Evolutionary conservation across 1,140 invertebrate species (phyloP), one percentile per base, ranked within the genome.

Genomic region (Orussus abietinus): DNA sequence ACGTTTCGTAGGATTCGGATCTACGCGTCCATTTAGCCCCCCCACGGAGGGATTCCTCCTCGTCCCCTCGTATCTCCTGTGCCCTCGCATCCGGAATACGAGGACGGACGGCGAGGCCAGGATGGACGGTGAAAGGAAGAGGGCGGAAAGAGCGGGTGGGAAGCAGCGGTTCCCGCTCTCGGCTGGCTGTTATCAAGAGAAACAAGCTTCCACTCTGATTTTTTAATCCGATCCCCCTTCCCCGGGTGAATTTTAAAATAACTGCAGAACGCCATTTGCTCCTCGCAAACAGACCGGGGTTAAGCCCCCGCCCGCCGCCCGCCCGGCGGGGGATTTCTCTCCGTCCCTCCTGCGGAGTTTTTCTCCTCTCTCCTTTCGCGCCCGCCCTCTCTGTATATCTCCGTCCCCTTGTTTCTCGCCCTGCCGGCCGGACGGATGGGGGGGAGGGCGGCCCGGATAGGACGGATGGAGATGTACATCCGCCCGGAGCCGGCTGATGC

Each of bases 191-290:
- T 74, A 74, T 74, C 72, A 70, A 66, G 69, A 72, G 69, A 70
- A 74, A 74, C 70, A 73, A 74, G 69, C 70, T 70, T 71, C 64
- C 69, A 72, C 68, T 73, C 68, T 71, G 70, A 74, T 73, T 74
- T 74, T 73, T 73, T 72, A 73, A 73, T 74, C 70, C 70, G 64
- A 67, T 69, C 63, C 59, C 51, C 49, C 26, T 47, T 42, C 57
- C 49, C 38, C 44, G 17, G 49, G 52, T 66, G 68, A 73, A 71
- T 73, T 72, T 71, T 70, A 71, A 73, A 73, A 73, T 73, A 73
- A 72, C 70, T 73, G 70, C 68, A 65, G 66, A 70, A 72, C 66
- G 66, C 70, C 71, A 74, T 74, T 74, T 72, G 68, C 69, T 60
- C 57, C 61, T 66, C 59, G 60, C 66, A 69, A 74, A 70, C 62